A percentile compares a stretch with the other conserved stretches of the same genome.
Conservation (phyloP, 1,140 invertebrate species). For the Drosophila aff. region DNA sequence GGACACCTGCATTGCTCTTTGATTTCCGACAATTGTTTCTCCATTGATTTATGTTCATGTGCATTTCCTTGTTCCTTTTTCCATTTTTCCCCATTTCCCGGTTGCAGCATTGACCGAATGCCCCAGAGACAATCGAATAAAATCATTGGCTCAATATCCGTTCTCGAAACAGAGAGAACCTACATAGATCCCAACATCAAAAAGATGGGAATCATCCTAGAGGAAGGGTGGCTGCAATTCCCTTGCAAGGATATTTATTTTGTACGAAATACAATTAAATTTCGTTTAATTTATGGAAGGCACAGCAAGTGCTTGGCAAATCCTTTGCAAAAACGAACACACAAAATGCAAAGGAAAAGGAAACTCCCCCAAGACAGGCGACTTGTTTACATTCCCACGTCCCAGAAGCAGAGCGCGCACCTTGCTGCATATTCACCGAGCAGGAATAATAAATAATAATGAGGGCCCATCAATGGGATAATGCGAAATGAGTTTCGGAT, state of each 20-base stretch:
- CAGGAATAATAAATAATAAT: conserved; percentile 76
- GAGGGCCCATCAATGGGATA: conserved; percentile 74
- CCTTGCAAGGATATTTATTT: conserved; percentile 45
- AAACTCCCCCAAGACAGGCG: conserved; percentile 42
- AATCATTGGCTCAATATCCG: conserved; percentile 82
- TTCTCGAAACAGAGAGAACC: neutral
- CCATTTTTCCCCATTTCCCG: conserved; percentile 52
- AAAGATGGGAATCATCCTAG: conserved; percentile 46
- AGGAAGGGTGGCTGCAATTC: conserved; percentile 44
- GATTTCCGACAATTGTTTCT: conserved; percentile 8
- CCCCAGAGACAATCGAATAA: conserved; percentile 68
- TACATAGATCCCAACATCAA: conserved; percentile 11
- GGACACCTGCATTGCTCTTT: conserved; percentile 35
- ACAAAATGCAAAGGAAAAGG: conserved; percentile 25
- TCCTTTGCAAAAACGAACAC: conserved; percentile 45
- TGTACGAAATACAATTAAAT: conserved; percentile 74
- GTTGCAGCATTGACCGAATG: conserved; percentile 43
- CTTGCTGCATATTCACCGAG: conserved; percentile 71
- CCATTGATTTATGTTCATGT: conserved; percentile 37
- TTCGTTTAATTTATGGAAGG: conserved; percentile 70
- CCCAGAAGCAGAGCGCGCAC: conserved; percentile 36
- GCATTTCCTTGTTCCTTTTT: conserved; percentile 25
- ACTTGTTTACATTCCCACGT: conserved; percentile 82
- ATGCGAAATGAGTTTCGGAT: conserved; percentile 77
- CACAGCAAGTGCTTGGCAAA: conserved; percentile 55